These are phyloP conservation scores for Thalassophryne amazonica DNA, from an alignment of 2,797 vertebrate species.

Conservation along the genomic window DNA sequence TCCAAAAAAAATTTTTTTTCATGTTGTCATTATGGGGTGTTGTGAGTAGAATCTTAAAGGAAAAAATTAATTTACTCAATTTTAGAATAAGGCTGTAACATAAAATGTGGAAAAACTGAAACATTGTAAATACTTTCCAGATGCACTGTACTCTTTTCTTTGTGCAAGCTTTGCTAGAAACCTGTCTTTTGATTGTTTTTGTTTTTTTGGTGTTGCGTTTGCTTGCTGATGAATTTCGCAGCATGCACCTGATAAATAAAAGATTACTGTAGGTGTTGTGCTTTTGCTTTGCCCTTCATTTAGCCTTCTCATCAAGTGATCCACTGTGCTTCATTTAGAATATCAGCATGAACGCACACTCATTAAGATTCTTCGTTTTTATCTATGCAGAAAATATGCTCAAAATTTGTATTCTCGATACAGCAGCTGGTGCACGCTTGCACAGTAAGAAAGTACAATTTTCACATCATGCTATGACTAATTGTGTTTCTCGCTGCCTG, in stretches of 20 bases:
- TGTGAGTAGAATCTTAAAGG: too few species aligned
- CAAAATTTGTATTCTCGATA: slow-evolving; percentile 2
- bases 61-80: too few species aligned
- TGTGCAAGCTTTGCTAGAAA: too few species aligned
- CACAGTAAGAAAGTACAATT: slow-evolving; percentile 23
- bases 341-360: slow-evolving; percentile 24
- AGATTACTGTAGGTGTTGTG: slow-evolving; percentile 41
- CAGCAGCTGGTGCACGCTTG: not conserved
- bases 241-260: slow-evolving; percentile 37
- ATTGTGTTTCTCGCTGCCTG: slow-evolving; percentile 51
- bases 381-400: slow-evolving; percentile 32
- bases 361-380: slow-evolving; percentile 32
- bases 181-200: slow-evolving; percentile 16
- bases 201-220: not conserved
- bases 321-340: slow-evolving; percentile 31
- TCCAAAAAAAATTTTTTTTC: too few species aligned
- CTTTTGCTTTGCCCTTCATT: slow-evolving; percentile 23
- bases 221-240: slow-evolving; percentile 14
- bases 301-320: slow-evolving; percentile 21
- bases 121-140: too few species aligned
- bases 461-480: slow-evolving; percentile 61
- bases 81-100: too few species aligned
- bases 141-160: too few species aligned
- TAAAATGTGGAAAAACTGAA: too few species aligned
- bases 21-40: too few species aligned